These are phyloP conservation scores for Drosophila paranaensis DNA, from an alignment of 2,888 invertebrate species.

Conservation along the genomic window DNA sequence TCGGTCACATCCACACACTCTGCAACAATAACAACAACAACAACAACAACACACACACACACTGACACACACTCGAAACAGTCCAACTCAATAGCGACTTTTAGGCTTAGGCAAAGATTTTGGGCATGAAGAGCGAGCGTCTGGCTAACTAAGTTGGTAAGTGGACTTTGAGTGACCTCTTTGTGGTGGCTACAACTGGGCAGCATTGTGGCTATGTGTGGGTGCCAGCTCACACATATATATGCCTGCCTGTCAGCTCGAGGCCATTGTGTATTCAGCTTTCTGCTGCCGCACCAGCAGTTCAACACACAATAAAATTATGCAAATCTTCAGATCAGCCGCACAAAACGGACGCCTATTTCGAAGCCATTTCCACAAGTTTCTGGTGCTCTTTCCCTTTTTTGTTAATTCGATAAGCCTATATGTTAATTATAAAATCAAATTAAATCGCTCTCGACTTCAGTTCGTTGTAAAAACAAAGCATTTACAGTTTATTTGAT, in stretches of 20 bases:
- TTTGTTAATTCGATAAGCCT: slow-evolving; percentile 35
- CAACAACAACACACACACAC: slow-evolving; percentile 4
- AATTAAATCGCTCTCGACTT: slow-evolving; percentile 21
- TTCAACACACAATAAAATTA: slow-evolving; percentile 76
- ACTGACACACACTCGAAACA: slow-evolving; percentile 15
- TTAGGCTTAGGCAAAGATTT: slow-evolving; percentile 75
- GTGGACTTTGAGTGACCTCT: slow-evolving; percentile 79
- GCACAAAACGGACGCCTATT: slow-evolving; percentile 26
- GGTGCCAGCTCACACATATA: not conserved
- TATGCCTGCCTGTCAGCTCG: slow-evolving; percentile 4
- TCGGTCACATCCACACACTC: slow-evolving; percentile 63
- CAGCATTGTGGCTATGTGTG: slow-evolving; percentile 26
- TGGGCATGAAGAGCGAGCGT: slow-evolving; percentile 36
- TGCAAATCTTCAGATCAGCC: slow-evolving; percentile 72
- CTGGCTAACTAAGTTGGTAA: slow-evolving; percentile 68
- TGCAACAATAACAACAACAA: not conserved
- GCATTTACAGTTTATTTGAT: not conserved
- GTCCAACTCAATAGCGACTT: slow-evolving; percentile 56
- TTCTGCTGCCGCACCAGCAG: slow-evolving; percentile 44
- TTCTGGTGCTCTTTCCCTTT: slow-evolving; percentile 24
- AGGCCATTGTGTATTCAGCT: slow-evolving; percentile 45
- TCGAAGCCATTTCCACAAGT: slow-evolving; percentile 28
- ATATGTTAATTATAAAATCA: slow-evolving; percentile 39
- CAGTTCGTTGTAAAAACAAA: not conserved
- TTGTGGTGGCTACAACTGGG: slow-evolving; percentile 50